phyloP scores from a whole-genome alignment of 2,113 vertebrate genomes.

The Sebastes schlegelii region DNA sequence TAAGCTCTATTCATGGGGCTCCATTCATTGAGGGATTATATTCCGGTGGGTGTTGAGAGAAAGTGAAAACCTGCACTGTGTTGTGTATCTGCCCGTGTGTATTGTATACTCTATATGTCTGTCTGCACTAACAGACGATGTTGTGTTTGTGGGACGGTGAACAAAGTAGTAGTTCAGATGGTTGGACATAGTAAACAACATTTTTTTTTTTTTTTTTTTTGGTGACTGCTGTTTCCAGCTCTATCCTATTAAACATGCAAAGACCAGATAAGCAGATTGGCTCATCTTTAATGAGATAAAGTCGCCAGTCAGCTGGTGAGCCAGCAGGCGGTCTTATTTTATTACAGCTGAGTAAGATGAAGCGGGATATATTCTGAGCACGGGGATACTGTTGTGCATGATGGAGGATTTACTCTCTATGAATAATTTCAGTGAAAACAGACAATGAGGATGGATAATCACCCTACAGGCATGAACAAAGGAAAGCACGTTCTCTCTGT shows the following conservation, averaged over 20 bases:
- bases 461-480: not conserved
- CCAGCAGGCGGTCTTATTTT: slow-evolving; percentile 49
- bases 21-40: slow-evolving; percentile 68
- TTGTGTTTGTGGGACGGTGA: not conserved
- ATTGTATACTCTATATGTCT: not conserved
- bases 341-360: slow-evolving; percentile 54
- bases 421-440: slow-evolving; percentile 12
- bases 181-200: not conserved
- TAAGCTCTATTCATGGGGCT: slow-evolving; percentile 41
- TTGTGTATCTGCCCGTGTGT: not conserved
- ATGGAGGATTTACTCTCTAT: slow-evolving; percentile 8
- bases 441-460: not conserved
- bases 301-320: slow-evolving; percentile 55
- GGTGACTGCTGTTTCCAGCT: slow-evolving; percentile 2
- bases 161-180: slow-evolving; percentile 8
- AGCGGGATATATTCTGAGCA: slow-evolving; percentile 14
- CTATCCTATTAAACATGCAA: slow-evolving; percentile 57
- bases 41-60: slow-evolving; percentile 30
- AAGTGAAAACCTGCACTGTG: slow-evolving; percentile 31
- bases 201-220: not conserved
- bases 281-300: slow-evolving; percentile 68
- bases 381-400: not conserved
- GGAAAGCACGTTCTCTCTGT: not conserved
- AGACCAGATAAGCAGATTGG: slow-evolving; percentile 63
- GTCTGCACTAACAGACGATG: not conserved